Conservation (phyloP, 92 coral and sea anemone species). For the Epizoanthus stellaris region DNA sequence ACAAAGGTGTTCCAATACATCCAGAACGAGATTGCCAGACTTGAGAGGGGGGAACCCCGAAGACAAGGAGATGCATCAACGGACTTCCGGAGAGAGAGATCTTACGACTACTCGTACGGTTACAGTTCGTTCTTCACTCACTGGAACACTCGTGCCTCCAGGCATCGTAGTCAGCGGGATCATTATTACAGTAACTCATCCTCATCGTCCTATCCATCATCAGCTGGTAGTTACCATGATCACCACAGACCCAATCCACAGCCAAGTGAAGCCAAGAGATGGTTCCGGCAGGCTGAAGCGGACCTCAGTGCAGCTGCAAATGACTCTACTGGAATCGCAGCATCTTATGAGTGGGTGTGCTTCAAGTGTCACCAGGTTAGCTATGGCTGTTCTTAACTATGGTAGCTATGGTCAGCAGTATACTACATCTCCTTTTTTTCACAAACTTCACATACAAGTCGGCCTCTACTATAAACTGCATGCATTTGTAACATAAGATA, state of each 20-base stretch:
- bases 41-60: conserved; percentile 50
- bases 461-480: no score
- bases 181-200: conserved; percentile 32
- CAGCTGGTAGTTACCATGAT: conserved; percentile 5
- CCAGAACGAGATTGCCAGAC: conserved; percentile 58
- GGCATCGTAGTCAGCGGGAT: conserved; percentile 39
- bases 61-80: neutral
- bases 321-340: conserved; percentile 11
- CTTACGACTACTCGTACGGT: neutral
- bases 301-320: conserved; percentile 67
- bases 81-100: neutral
- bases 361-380: conserved; percentile 87
- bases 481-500: no score
- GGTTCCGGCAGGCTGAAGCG: conserved; percentile 82
- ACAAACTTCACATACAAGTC: no score
- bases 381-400: neutral
- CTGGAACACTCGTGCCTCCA: conserved; percentile 55
- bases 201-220: conserved; percentile 17
- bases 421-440: no score
- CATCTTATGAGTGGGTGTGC: conserved; percentile 78
- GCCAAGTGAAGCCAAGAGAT: conserved; percentile 76
- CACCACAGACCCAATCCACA: conserved; percentile 67
- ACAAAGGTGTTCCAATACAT: conserved; percentile 74
- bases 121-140: conserved; percentile 48
- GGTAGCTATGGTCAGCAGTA: neutral